Percentiles rank a stretch among this genome's conserved stretches.
These are phyloP conservation scores for Schizotus pectinicornis DNA, from an alignment of 2,888 invertebrate species.

Conservation along the genomic window DNA sequence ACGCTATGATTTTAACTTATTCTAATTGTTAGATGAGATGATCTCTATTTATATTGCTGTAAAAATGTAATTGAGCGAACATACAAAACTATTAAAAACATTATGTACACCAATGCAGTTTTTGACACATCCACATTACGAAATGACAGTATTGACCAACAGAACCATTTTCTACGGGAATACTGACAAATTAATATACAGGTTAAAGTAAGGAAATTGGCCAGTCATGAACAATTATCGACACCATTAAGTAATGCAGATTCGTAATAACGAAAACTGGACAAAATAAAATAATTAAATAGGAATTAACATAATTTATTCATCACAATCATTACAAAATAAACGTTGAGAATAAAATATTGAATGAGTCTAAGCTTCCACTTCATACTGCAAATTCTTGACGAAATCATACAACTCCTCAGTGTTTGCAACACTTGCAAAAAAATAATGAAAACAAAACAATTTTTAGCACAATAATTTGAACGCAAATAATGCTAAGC, in stretches of 20 bases:
- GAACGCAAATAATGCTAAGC: neutral
- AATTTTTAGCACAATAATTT: neutral
- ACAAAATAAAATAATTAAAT: conserved; percentile 33
- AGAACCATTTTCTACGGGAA: conserved; percentile 24
- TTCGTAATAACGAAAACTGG: conserved; percentile 28
- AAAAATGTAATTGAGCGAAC: conserved; percentile 36
- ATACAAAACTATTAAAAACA: conserved; percentile 22
- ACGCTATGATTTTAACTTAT: conserved; percentile 23
- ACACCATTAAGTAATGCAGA: conserved; percentile 25
- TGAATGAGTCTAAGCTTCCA: conserved; percentile 42
- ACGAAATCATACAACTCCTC: conserved; percentile 29
- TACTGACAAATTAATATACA: conserved; percentile 5
- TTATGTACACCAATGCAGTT: conserved; percentile 5
- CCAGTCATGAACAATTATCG: neutral
- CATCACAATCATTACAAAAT: conserved; percentile 53
- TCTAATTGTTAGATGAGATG: conserved; percentile 30
- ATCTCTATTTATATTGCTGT: conserved; percentile 30
- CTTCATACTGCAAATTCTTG: conserved; percentile 46
- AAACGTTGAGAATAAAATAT: conserved; percentile 47
- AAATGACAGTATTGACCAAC: conserved; percentile 5
- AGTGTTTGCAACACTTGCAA: conserved; percentile 24
- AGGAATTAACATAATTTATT: conserved; percentile 46
- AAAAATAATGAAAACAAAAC: conserved; percentile 12
- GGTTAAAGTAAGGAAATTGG: too few relatives aligned
- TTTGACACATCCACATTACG: conserved; percentile 18